Evolutionary conservation across 1,140 invertebrate species (phyloP).

Genomic region (Drosophila triauraria): DNA sequence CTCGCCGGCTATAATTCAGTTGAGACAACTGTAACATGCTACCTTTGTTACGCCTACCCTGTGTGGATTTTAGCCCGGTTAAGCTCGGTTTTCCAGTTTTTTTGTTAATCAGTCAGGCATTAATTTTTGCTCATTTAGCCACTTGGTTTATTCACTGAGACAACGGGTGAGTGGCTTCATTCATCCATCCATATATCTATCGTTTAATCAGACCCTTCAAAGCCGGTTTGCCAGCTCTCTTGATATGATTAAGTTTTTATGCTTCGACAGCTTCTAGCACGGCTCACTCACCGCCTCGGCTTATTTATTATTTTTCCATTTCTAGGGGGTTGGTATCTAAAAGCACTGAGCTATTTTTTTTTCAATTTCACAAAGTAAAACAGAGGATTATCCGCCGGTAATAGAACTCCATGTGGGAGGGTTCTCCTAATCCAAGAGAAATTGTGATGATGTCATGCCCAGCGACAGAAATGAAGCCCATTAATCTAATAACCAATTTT

Average conservation of each 20-base stretch:
- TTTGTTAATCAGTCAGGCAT: slow-evolving; percentile 35
- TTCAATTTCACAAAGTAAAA: slow-evolving; percentile 4
- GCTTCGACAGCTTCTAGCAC: slow-evolving; percentile 69
- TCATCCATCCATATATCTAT: slow-evolving; percentile 25
- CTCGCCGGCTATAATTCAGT: slow-evolving; percentile 34
- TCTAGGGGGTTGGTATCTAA: slow-evolving; percentile 1
- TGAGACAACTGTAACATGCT: slow-evolving; percentile 48
- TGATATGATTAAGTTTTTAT: slow-evolving; percentile 74
- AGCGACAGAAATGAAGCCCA: not conserved
- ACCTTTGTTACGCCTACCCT: slow-evolving; percentile 26
- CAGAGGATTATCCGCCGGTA: slow-evolving; percentile 17
- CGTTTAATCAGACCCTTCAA: slow-evolving; percentile 53
- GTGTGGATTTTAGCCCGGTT: slow-evolving; percentile 15
- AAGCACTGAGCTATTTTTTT: slow-evolving; percentile 5
- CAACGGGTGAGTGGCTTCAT: slow-evolving; percentile 32
- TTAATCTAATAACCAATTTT: slow-evolving; percentile 7
- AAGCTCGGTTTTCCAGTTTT: slow-evolving; percentile 23
- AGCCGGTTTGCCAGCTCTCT: slow-evolving; percentile 39
- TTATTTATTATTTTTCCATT: slow-evolving; percentile 11
- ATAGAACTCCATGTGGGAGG: not conserved
- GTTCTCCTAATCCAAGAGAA: not conserved
- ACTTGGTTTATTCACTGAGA: slow-evolving; percentile 38
- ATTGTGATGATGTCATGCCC: slow-evolving; percentile 8
- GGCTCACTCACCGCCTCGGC: slow-evolving; percentile 6
- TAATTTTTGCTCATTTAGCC: slow-evolving; percentile 41